Percentiles rank a stretch among this genome's conserved stretches.
phyloP scores from a whole-genome alignment of 2,797 vertebrate species.

The Bryconaethiops microstoma region DNA sequence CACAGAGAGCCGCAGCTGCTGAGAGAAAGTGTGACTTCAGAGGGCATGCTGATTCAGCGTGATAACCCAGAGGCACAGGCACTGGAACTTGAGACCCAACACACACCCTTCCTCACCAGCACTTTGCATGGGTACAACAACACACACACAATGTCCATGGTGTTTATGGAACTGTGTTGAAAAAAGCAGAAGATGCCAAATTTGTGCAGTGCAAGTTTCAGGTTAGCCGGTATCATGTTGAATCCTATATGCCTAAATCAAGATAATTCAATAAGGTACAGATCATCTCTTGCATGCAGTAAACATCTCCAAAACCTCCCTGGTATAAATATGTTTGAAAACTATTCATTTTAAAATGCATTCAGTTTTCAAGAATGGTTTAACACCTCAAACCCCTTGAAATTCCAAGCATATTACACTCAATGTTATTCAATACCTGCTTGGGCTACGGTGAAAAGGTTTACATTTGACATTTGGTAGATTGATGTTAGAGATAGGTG shows the following conservation, averaged over 20 bases:
- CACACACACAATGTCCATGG: neutral
- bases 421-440: no score
- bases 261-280: neutral
- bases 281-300: neutral
- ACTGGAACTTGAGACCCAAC: constrained; percentile 85
- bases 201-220: neutral
- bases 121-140: constrained; percentile 88
- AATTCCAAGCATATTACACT: no score
- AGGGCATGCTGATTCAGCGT: constrained; percentile 85
- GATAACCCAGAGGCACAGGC: constrained; percentile 87
- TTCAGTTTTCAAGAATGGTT: no score
- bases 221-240: no score
- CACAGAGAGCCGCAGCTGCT: constrained; percentile 91
- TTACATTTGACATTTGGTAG: no score
- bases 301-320: no score
- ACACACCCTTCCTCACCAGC: constrained; percentile 88
- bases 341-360: no score
- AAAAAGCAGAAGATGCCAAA: neutral
- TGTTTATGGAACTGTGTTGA: neutral
- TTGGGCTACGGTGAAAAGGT: no score
- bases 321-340: no score
- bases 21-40: constrained; percentile 81
- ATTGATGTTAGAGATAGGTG: no score
- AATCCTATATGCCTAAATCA: no score
- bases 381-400: no score